Base-by-base conservation (phyloP, 2,888 invertebrate genomes). In the Meandrusa payeni region DNA sequence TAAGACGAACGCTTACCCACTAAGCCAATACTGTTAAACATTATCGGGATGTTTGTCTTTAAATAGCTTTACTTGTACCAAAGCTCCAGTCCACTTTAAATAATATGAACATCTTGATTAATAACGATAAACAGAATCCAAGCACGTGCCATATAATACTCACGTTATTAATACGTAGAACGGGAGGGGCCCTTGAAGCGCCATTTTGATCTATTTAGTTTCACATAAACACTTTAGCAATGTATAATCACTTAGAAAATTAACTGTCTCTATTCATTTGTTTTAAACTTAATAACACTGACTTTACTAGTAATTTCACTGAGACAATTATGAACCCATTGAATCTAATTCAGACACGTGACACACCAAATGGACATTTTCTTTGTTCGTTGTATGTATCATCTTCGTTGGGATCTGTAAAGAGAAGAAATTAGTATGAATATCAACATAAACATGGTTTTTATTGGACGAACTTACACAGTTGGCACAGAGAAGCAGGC, bases 81-180 rank as follows among this genome's bases (percentile, higher is more conserved):
- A 32, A 17, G 9, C 9, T 10, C 22, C 4, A 13, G 20, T 5
- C 20, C 38, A 32, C 43, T 38, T 38, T 32, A 41, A 32, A 17
- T 22, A 32, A 32, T 32, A 37, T 7, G 20, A 26, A 22, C 22
- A 22, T 44, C 43, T 43, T 37, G 43, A 33, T 44, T 33, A 38
- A 31, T 43, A 44, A 44, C 43, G 43, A 31, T 44, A 44, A 43
- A 47, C 43, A 48, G 41, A 48, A 39, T 41, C 49, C 13, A 41
- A 40, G 41, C 54, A 59, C 48, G 52, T 55, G 55, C 43, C 47
- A 24, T 48, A 50, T 34, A 51, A 57, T 77, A 85, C 85, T 85
- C 48, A 83, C 85, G 78, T 72, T 54, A 72, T 64, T 44, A 69
- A 68, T 53, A 72, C 58, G 64, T 67, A 73, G 56, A 75, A 66